Conservation (phyloP, 2,888 invertebrate species). For the Ceriagrion tenellum region DNA sequence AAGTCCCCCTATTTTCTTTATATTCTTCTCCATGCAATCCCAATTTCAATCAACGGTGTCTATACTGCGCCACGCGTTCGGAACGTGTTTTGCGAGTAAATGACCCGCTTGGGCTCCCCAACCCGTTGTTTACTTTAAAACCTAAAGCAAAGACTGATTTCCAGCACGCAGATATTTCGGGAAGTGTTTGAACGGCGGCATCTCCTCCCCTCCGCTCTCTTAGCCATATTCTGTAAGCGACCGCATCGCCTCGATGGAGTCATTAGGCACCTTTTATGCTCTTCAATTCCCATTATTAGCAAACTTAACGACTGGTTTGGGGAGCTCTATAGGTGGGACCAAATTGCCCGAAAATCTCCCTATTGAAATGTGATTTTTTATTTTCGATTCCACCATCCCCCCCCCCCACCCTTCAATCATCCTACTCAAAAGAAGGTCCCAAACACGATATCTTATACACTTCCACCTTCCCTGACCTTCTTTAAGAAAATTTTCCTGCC, state of each 20-base stretch:
- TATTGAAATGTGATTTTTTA: conserved; percentile 26
- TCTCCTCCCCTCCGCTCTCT: background rate
- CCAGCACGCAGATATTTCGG: background rate
- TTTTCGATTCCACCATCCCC: conserved; percentile 15
- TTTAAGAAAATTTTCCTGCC: background rate
- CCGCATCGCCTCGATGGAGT: background rate
- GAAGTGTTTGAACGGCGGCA: conserved; percentile 22
- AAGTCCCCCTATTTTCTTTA: background rate
- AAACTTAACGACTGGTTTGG: conserved; percentile 22
- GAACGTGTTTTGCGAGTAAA: background rate
- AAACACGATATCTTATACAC: background rate
- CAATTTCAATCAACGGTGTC: background rate
- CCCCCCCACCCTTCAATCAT: no score
- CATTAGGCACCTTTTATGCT: conserved; percentile 25
- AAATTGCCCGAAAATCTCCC: conserved; percentile 43
- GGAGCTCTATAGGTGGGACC: conserved; percentile 7
- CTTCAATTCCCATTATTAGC: conserved; percentile 56
- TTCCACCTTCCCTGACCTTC: background rate
- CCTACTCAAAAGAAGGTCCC: background rate
- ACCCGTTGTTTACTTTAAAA: background rate
- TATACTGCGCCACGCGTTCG: background rate
- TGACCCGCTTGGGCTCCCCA: background rate
- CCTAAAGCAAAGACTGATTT: background rate
- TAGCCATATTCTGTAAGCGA: background rate
- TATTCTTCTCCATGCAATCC: background rate